Base-by-base conservation (phyloP, 1,140 invertebrate species). In the Theocolax elegans region DNA sequence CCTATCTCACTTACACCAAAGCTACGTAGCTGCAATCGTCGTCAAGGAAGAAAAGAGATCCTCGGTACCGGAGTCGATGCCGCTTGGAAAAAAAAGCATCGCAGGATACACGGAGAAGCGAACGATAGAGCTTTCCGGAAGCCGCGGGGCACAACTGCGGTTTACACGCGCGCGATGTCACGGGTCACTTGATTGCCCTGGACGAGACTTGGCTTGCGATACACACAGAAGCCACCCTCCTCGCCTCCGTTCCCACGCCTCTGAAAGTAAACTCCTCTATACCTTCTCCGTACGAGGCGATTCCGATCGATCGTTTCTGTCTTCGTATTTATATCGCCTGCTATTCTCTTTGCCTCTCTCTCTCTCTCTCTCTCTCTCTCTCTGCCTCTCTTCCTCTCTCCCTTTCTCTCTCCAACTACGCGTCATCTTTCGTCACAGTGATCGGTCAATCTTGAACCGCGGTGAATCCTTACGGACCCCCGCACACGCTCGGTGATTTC, bases 111-210 rank as follows among this genome's bases (percentile, higher is more conserved):
- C 17, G 17, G 17, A n/a, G n/a, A 17, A 53, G 13, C 15, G 19
- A 31, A 31, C 31, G 29, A 6, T 35, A 31, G 15, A 56, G 53
- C 53, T 56, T 56, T 19, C 15, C n/a, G n/a, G 21, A 56, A 56
- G 53, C 53, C 38, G n/a, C 27, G 12, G 29, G 3, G 53, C 21
- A 56, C 53, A 35, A 42, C 25, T 60, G 56, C 31, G 51, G 49
- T 46, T 71, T 58, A 71, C 69, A 72, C 54, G 54, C n/a, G n/a
- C 71, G 71, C 74, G 67, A 68, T 66, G 71, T 75, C 74, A 74
- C 72, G 68, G 74, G 74, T 75, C 76, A 73, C 62, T 73, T 65
- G 72, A 67, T 72, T 72, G 72, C 68, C n/a, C n/a, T 46, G 40
- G 67, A 65, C 53, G 62, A 44, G 7, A 40, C 7, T 10, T 38